Evolutionary conservation across 1,140 invertebrate genomes (phyloP).

Genomic region (Ganaspis sp.): DNA sequence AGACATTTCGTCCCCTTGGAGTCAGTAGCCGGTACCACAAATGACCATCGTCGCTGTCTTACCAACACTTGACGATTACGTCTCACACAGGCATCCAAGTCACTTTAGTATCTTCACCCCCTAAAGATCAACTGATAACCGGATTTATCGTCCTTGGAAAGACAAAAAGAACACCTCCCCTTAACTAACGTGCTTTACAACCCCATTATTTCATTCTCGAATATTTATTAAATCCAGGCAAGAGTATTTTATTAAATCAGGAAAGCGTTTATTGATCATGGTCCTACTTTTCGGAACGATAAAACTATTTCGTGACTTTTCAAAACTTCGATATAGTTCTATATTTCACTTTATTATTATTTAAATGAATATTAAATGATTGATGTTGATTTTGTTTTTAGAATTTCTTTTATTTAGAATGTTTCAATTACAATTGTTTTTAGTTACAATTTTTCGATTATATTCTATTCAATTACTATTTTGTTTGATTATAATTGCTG

Average conservation of each 20-base stretch:
- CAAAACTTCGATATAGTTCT: no score
- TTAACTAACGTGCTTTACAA: not conserved
- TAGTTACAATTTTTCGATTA: no score
- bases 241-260: no score
- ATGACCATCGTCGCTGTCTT: conserved; percentile 70
- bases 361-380: no score
- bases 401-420: no score
- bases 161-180: conserved; percentile 27
- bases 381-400: no score
- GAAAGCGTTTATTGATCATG: not conserved
- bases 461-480: no score
- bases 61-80: conserved; percentile 32
- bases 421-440: no score
- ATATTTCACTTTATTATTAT: no score
- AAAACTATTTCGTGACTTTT: no score
- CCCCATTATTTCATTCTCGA: not conserved
- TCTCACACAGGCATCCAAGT: conserved; percentile 31
- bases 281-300: no score
- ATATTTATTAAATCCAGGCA: not conserved
- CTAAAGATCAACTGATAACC: conserved; percentile 66
- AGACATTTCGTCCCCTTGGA: conserved; percentile 72
- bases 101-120: conserved; percentile 41
- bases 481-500: no score
- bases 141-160: conserved; percentile 61
- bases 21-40: conserved; percentile 66